Evolutionary conservation across 1,140 invertebrate species (phyloP), one percentile per base, ranked within the genome.

Genomic region (Oscheius sp.): DNA sequence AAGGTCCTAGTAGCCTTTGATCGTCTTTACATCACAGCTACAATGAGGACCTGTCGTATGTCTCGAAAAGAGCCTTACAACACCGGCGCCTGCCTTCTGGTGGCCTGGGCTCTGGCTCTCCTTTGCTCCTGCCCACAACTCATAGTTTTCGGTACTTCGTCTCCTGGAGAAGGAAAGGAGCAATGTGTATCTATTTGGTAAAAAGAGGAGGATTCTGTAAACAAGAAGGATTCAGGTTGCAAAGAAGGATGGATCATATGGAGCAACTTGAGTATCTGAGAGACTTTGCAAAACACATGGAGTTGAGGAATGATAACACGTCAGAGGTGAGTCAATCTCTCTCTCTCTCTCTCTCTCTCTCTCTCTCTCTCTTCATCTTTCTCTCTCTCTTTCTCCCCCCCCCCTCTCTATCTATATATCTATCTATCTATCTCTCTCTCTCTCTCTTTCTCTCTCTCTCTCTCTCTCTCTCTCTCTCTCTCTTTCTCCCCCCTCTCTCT

Each of bases 181-280:
- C 72, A 74, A 46, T 74, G 72, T 31, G 55, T 68, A 26, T 55
- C 72, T 15, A 68, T 68, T 18, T 74, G 72, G 72, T 74, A 18
- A n/a, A n/a, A n/a, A n/a, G n/a, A n/a, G 34, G 29, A 13, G n/a
- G 0, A 32, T 31, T 32, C 31, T 32, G 23, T 55, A 10, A 42
- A 42, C 28, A 20, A 7, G 15, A 23, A 55, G 23, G 26, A 28
- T 71, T 45, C 36, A 71, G 69, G 69, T 65, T 63, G 26, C 45
- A 71, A 29, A 29, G 45, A 31, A 36, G 69, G 23, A 15, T 71
- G 42, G 69, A 63, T 23, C 61, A 61, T 34, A 23, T 52, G 59
- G 69, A 63, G 26, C 69, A 71, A 31, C 34, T 61, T 28, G 23
- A 29, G 7, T 71, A 49, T 28, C 42, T 71, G 4, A 31, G 58